Conservation (phyloP, 2,113 vertebrate genomes). For the Microtus richardsoni region DNA sequence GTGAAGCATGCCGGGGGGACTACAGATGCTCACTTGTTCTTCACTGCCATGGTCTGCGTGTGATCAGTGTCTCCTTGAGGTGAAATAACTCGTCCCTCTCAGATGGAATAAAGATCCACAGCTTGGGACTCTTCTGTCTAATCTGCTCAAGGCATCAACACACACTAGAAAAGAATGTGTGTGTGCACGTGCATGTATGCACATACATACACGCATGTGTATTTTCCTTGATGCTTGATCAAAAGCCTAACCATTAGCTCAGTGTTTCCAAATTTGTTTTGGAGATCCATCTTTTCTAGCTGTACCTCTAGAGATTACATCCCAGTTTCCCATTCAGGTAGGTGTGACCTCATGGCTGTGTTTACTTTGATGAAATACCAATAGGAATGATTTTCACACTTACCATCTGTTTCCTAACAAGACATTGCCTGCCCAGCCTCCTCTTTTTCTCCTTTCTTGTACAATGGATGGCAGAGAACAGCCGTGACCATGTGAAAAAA, state of each 20-base stretch:
- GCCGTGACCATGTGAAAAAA: neutral
- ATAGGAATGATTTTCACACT: neutral
- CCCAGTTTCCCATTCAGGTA: neutral
- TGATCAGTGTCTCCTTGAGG: neutral
- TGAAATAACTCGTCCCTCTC: neutral
- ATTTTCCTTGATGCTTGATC: neutral
- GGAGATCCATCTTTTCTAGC: neutral
- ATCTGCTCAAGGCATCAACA: neutral
- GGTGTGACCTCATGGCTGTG: neutral
- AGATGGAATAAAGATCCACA: neutral
- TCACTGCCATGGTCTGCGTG: neutral
- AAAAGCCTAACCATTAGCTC: neutral
- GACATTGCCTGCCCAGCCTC: neutral
- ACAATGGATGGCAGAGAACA: neutral
- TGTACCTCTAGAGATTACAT: neutral
- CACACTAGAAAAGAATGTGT: neutral
- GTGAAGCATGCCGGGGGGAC: neutral
- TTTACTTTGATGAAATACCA: conserved; percentile 2
- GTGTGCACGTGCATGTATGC: accelerated
- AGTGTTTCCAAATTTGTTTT: neutral
- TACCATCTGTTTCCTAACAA: neutral
- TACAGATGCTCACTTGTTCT: neutral
- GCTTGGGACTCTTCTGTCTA: neutral
- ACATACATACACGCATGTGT: too few species aligned
- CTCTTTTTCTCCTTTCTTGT: neutral